Evolutionary conservation across 2,888 invertebrate species (phyloP), one percentile per base, ranked within the genome.

Genomic region (Ypsolopha sequella): DNA sequence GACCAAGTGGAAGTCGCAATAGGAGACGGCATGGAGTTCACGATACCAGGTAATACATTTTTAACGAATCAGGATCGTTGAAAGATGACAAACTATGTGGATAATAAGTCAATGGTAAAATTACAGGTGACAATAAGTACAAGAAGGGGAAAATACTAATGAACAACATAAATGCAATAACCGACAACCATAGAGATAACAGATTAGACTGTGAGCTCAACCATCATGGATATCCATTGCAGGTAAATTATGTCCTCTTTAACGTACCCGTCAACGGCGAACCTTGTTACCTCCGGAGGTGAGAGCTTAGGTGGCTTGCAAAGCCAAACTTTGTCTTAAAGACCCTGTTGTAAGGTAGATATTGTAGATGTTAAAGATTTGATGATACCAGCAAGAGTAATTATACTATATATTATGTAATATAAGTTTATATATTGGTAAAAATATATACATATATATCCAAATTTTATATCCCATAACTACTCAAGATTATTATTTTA

Each of bases 11-110:
- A 96, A 87, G 95, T 96, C 58, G 95, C 95, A 56, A 95, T 96
- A 68, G 95, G 95, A 48, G 95, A 95, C 74, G 95, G 95, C 60
- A 95, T 96, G 94, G 96, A 96, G 80, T 95, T 96, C 70, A 95
- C 95, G 50, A 95, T 96, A 87, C 95, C 95, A 79, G 95, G 95
- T 91, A 89, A 56, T 52, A 41, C 41, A 35, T 34, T 24, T 41
- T 49, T 11, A 41, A 49, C 24, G 39, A 39, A 13, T n/a, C 14
- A 0, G 24, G 7, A 39, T 8, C 6, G 10, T 13, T 33, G 41
- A 49, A 41, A 39, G 39, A 39, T 33, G 41, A 41, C 39, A 49
- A 39, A 49, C 41, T 49, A 49, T 49, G 41, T 49, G 41, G 39
- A 51, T 56, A 56, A 56, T 51, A 56, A 56, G 55, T 57, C 44